Evolutionary conservation across 2,888 invertebrate species (phyloP).

Genomic region (Megaustenia siamemsis): DNA sequence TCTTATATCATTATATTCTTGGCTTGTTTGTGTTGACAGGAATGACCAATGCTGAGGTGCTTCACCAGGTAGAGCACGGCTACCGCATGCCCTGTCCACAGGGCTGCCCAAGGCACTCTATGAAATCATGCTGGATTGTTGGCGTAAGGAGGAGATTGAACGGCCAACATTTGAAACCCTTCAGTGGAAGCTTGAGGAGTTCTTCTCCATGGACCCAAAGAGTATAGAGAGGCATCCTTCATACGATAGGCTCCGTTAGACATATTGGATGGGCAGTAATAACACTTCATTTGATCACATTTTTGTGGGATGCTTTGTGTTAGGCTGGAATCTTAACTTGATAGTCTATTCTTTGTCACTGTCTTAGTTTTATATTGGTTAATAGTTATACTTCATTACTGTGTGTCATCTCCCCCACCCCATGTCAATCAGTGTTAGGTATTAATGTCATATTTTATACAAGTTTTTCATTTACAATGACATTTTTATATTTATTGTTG

Average conservation of each 20-base stretch:
- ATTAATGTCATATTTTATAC: not conserved
- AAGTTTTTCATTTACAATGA: too few species aligned
- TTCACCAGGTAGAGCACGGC: constrained; percentile 99
- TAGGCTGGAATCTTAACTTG: too few species aligned
- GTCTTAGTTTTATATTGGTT: too few species aligned
- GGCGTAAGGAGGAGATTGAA: constrained; percentile 94
- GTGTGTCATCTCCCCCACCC: too few species aligned
- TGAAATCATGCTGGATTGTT: constrained; percentile 99
- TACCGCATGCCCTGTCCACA: constrained; percentile 99
- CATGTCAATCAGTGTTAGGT: not conserved
- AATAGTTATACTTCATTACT: too few species aligned
- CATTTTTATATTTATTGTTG: not conserved
- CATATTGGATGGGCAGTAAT: not conserved
- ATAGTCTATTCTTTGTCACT: too few species aligned
- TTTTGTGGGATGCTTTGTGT: too few species aligned
- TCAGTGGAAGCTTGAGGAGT: constrained; percentile 99
- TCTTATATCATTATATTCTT: too few species aligned
- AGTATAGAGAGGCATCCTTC: constrained; percentile 95
- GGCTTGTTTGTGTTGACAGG: too few species aligned
- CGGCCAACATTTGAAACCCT: constrained; percentile 99
- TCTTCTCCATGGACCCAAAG: constrained; percentile 97
- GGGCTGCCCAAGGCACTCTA: constrained; percentile 95
- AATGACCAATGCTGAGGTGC: constrained; percentile 99
- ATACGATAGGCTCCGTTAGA: constrained; percentile 68
- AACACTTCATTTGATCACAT: too few species aligned